Evolutionary conservation across 2,797 vertebrate species (phyloP).

Genomic region (Microctenopoma steveboyesi): DNA sequence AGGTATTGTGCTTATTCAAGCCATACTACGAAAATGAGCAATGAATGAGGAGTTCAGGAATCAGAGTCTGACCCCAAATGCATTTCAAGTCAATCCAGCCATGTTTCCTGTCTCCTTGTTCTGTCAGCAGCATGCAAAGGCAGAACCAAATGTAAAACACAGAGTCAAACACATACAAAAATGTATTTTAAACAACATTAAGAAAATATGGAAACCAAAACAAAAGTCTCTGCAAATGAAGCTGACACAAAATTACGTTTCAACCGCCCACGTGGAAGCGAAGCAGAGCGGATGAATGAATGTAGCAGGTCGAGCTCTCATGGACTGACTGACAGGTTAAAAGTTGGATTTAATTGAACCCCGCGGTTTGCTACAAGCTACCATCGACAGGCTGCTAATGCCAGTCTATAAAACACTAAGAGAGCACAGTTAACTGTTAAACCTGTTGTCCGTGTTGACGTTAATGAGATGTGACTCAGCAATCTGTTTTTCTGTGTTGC

Average conservation of each 20-base stretch:
- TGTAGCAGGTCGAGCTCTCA: conserved; percentile 54
- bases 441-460: conserved; percentile 5
- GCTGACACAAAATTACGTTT: too few relatives aligned
- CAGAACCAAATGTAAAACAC: too few relatives aligned
- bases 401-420: conserved; percentile 25
- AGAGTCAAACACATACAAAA: too few relatives aligned
- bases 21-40: too few relatives aligned
- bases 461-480: neutral
- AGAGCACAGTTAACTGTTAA: conserved; percentile 31
- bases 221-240: neutral
- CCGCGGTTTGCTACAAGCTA: conserved; percentile 68
- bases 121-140: too few relatives aligned
- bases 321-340: conserved; percentile 66
- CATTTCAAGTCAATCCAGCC: too few relatives aligned
- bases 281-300: conserved; percentile 26
- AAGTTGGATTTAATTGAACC: conserved; percentile 69
- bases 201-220: too few relatives aligned
- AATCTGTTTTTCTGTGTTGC: neutral
- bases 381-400: conserved; percentile 62
- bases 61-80: too few relatives aligned
- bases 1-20: too few relatives aligned
- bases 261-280: neutral
- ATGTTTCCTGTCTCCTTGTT: too few relatives aligned
- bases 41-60: too few relatives aligned
- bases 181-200: too few relatives aligned